Evolutionary conservation across 64 coral and sea anemone species (phyloP).

Genomic region (Astreopora myriophthalma): DNA sequence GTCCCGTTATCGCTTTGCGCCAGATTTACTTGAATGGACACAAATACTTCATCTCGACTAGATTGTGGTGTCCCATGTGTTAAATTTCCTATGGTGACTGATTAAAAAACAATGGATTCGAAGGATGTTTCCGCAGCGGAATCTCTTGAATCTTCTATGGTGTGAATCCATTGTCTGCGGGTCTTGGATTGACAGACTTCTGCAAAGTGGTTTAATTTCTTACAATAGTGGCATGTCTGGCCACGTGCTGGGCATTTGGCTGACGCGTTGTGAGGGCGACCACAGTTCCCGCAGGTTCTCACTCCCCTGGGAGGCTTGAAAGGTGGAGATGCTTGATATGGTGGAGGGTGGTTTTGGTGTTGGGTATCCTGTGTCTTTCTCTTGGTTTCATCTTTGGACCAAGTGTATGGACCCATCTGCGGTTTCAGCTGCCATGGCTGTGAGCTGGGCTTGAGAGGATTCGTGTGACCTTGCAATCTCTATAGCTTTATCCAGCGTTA

Average conservation of each 20-base stretch:
- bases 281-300: constrained; percentile 40
- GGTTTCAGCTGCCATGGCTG: not conserved
- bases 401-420: no score
- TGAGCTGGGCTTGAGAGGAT: constrained; percentile 24
- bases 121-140: not conserved
- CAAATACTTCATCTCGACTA: not conserved
- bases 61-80: not conserved
- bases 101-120: no score
- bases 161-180: no score
- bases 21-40: no score
- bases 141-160: no score
- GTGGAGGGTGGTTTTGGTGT: no score
- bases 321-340: no score
- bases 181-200: no score
- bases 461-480: no score
- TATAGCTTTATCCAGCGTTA: constrained; percentile 50
- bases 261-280: not conserved
- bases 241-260: constrained; percentile 61
- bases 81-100: not conserved
- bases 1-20: not conserved
- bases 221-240: constrained; percentile 54
- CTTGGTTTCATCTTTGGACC: not conserved
- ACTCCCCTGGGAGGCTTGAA: not conserved
- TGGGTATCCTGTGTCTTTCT: constrained; percentile 16
- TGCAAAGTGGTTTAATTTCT: no score